Evolutionary conservation across 1,140 invertebrate species (phyloP).

Genomic region (Arion vulgaris): DNA sequence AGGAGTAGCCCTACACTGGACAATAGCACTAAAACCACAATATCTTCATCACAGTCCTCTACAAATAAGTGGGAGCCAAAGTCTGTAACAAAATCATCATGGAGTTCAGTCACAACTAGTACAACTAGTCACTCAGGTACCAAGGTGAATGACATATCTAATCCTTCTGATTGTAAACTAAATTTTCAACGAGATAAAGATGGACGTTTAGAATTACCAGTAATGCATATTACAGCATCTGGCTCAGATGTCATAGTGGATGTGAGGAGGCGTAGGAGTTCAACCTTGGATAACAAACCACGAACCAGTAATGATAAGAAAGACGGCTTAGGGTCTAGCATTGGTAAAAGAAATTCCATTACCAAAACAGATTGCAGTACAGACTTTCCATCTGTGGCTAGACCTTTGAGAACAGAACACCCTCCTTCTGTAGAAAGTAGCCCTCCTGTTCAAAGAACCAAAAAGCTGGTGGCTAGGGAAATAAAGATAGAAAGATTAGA

Average conservation of each 20-base stretch:
- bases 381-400: background rate
- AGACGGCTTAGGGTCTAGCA: no score
- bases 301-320: background rate
- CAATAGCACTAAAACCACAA: background rate
- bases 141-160: background rate
- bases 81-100: conserved; percentile 10
- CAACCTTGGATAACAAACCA: background rate
- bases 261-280: background rate
- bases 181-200: conserved; percentile 26
- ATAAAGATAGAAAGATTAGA: conserved; percentile 37
- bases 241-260: conserved; percentile 26
- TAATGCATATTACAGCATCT: conserved; percentile 28
- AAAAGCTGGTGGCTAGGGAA: conserved; percentile 29
- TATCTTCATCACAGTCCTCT: background rate
- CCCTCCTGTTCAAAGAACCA: conserved; percentile 34
- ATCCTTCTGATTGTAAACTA: background rate
- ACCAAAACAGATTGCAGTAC: background rate
- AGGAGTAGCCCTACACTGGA: conserved; percentile 18
- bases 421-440: background rate
- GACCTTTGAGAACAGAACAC: background rate
- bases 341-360: background rate
- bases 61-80: conserved; percentile 20
- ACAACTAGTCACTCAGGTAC: background rate
- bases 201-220: conserved; percentile 31
- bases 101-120: background rate